phyloP scores from a whole-genome alignment of 2,797 vertebrate species.

The Macropodus opercularis region DNA sequence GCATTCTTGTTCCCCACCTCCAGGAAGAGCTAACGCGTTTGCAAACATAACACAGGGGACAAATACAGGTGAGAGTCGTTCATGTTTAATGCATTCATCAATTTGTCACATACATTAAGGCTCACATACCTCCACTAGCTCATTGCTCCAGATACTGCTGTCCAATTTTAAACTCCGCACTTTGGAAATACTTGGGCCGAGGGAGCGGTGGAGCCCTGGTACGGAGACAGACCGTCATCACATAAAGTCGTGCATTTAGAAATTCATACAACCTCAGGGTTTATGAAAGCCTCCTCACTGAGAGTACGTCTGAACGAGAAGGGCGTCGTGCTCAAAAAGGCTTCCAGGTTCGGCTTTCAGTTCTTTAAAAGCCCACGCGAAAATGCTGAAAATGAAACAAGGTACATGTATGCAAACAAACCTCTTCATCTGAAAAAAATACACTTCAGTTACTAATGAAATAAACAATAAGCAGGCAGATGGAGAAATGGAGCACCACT shows the following conservation, averaged over 20 bases:
- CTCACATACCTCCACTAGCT: constrained; percentile 91
- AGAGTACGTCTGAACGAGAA: too few species aligned
- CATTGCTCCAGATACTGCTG: constrained; percentile 94
- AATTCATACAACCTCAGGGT: neutral
- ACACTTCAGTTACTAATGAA: constrained; percentile 30
- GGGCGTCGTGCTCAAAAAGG: too few species aligned
- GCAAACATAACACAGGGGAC: neutral
- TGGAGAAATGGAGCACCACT: constrained; percentile 65
- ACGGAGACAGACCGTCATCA: constrained; percentile 22
- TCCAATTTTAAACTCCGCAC: constrained; percentile 95
- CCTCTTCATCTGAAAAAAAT: constrained; percentile 13
- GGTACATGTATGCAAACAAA: constrained; percentile 26
- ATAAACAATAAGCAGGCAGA: constrained; percentile 64
- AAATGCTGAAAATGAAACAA: constrained; percentile 21
- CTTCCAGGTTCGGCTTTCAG: constrained; percentile 11
- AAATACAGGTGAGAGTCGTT: constrained; percentile 1
- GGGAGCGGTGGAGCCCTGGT: constrained; percentile 91
- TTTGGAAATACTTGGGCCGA: constrained; percentile 92
- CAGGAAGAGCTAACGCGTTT: constrained; percentile 87
- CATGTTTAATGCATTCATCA: neutral
- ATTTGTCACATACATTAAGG: neutral
- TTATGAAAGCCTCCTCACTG: neutral
- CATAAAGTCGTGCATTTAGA: neutral
- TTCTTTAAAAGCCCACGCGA: constrained; percentile 18
- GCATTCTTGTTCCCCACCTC: constrained; percentile 92